Conservation (phyloP, 2,113 vertebrate genomes). For the Lates calcarifer region DNA sequence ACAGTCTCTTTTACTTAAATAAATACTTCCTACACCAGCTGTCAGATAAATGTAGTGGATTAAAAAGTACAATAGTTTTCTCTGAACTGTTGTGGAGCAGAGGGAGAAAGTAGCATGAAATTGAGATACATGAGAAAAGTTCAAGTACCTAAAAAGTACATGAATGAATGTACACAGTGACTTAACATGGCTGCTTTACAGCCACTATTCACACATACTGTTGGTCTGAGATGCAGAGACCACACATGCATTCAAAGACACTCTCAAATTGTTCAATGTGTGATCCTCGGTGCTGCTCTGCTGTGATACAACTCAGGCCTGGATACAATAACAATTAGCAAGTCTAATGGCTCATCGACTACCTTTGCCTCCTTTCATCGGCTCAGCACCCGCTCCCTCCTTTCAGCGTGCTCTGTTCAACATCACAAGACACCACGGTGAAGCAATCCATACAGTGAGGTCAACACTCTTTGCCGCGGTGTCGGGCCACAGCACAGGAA, state of each 20-base stretch:
- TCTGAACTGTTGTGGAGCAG: no score
- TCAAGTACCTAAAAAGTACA: background rate
- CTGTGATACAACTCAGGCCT: conserved; percentile 5
- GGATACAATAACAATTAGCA: conserved; percentile 64
- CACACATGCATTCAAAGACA: background rate
- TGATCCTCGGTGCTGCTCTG: background rate
- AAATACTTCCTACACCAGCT: no score
- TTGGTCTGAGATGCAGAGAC: background rate
- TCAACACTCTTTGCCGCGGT: conserved; percentile 2
- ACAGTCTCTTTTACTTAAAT: no score
- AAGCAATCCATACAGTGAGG: conserved; percentile 38
- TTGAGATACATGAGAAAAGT: background rate
- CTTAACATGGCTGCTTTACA: background rate
- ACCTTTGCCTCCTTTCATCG: conserved; percentile 16
- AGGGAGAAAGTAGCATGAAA: background rate
- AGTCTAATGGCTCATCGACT: conserved; percentile 59
- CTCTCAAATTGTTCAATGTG: background rate
- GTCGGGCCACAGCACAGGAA: conserved; percentile 23
- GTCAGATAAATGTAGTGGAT: no score
- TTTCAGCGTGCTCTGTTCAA: conserved; percentile 5
- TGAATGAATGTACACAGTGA: background rate
- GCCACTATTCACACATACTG: background rate
- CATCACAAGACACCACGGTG: conserved; percentile 17
- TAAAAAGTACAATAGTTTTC: no score
- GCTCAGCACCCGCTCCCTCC: conserved; percentile 34